Conservation (phyloP, 2,797 vertebrate genomes). For the Crypturellus tataupa region DNA sequence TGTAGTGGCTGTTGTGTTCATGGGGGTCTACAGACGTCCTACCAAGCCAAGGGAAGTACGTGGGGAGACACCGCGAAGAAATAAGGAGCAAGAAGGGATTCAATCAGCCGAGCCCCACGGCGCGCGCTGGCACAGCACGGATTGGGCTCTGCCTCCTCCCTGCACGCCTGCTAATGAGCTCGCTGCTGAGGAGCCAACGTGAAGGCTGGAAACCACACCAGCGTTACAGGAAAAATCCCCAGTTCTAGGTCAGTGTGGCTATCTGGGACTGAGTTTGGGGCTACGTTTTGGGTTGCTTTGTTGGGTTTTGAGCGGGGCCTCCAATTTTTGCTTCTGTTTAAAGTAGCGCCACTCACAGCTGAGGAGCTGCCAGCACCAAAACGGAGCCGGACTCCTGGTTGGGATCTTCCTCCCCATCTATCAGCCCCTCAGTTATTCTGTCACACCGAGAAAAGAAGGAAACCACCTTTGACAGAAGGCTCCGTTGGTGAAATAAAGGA, state of each 20-base stretch:
- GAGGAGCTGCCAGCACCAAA: neutral
- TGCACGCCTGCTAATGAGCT: slow-evolving; percentile 45
- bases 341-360: neutral
- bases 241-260: neutral
- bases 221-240: neutral
- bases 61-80: neutral
- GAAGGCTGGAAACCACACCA: neutral
- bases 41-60: slow-evolving; percentile 52
- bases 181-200: slow-evolving; percentile 64
- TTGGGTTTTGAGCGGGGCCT: neutral
- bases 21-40: slow-evolving; percentile 66
- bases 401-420: neutral
- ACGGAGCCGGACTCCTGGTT: neutral
- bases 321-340: neutral
- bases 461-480: slow-evolving; percentile 57
- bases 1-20: slow-evolving; percentile 67
- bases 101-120: slow-evolving; percentile 47
- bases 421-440: neutral
- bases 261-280: neutral
- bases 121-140: slow-evolving; percentile 60
- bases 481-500: slow-evolving; percentile 45
- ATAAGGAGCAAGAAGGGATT: slow-evolving; percentile 15
- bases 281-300: neutral
- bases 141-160: slow-evolving; percentile 55
- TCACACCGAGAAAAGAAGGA: neutral